Conservation (phyloP, 2,797 vertebrate species). For the Schizopygopsis malacanthus region DNA sequence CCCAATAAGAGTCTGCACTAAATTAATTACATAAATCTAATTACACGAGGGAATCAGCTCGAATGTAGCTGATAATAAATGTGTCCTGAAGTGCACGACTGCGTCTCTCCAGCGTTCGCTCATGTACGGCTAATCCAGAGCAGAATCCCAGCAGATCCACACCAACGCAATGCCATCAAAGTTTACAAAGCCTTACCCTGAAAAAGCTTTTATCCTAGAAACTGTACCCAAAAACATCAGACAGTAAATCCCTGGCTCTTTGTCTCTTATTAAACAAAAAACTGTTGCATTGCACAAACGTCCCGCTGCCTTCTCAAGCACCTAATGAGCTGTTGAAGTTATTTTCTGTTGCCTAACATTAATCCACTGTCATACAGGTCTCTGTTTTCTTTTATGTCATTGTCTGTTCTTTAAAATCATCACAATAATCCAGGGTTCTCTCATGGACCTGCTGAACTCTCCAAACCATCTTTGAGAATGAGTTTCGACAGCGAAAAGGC, state of each 20-base stretch:
- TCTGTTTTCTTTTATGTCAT: not conserved
- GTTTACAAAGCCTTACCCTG: not conserved
- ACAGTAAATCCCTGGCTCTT: constrained; percentile 5
- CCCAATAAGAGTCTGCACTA: constrained; percentile 7
- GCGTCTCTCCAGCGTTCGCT: constrained; percentile 42
- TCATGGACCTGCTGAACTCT: constrained; percentile 7
- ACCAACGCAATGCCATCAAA: not conserved
- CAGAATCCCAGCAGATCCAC: not conserved
- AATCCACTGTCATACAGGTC: not conserved
- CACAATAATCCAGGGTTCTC: not conserved
- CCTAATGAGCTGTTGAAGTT: constrained; percentile 33
- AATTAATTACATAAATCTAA: constrained; percentile 1
- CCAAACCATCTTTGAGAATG: not conserved
- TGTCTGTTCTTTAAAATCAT: constrained; percentile 29
- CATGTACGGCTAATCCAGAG: constrained; percentile 57
- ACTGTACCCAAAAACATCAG: not conserved
- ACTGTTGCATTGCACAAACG: constrained; percentile 1
- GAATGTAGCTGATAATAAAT: constrained; percentile 20
- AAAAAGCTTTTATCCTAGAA: not conserved
- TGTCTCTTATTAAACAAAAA: constrained; percentile 41
- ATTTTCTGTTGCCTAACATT: not conserved
- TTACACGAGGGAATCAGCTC: not conserved
- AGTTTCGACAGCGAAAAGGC: not conserved
- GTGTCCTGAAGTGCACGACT: constrained; percentile 23
- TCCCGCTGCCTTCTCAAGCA: constrained; percentile 39